Evolutionary conservation across 2,113 vertebrate species (phyloP).

Genomic region (Platichthys stellatus): DNA sequence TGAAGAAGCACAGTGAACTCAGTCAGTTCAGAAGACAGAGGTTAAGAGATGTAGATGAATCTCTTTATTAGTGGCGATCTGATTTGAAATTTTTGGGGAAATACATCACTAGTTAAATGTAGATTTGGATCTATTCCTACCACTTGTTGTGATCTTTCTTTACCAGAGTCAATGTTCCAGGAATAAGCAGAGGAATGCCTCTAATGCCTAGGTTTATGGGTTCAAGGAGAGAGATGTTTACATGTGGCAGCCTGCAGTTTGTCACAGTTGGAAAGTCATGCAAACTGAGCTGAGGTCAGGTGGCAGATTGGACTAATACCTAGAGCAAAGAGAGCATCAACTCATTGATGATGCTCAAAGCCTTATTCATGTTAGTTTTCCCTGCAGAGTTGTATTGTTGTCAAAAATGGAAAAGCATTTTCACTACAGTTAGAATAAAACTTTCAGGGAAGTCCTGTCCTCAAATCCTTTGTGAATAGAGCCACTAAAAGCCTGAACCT

Average conservation of each 20-base stretch:
- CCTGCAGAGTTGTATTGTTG: too few relatives aligned
- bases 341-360: background rate
- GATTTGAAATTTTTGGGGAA: too few relatives aligned
- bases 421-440: too few relatives aligned
- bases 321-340: background rate
- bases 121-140: background rate
- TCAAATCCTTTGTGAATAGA: too few relatives aligned
- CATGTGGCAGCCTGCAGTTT: conserved; percentile 22
- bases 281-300: background rate
- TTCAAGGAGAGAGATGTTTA: conserved; percentile 10
- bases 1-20: too few relatives aligned
- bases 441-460: too few relatives aligned
- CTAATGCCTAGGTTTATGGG: conserved; percentile 22
- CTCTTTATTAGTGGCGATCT: too few relatives aligned
- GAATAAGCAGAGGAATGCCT: background rate
- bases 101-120: background rate
- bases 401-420: too few relatives aligned
- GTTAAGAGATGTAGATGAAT: too few relatives aligned
- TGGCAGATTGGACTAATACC: background rate
- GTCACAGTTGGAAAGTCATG: conserved; percentile 13
- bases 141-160: background rate
- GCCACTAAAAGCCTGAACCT: too few relatives aligned
- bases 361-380: too few relatives aligned
- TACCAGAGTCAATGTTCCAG: background rate
- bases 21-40: too few relatives aligned